Evolutionary conservation across 2,797 vertebrate genomes (phyloP), one percentile per base, ranked within the genome.

Genomic region (Chelidonichthys spinosus): DNA sequence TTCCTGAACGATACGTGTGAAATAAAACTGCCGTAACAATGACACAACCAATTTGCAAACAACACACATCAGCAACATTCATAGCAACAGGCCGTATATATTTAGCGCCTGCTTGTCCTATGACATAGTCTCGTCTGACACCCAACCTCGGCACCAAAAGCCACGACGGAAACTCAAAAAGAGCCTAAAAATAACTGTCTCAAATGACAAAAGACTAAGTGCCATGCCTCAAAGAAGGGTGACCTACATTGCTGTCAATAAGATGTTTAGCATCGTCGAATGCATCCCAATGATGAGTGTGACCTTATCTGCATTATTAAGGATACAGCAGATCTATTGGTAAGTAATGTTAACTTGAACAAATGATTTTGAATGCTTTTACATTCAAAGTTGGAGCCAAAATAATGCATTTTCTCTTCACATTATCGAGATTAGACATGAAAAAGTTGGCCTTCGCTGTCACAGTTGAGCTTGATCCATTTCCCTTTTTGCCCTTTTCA

Each of bases 171-270:
- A 93, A 91, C 83, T 91, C 87, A 77, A 93, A 94, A 93, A 93
- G 79, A 87, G 73, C 85, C 92, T 95, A 95, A 94, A 95, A 93
- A 94, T 95, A 95, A 92, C 92, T 89, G 90, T 93, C 93, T 94
- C 91, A 93, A 94, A 92, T 94, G 90, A 94, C 92, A 94, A 94
- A 94, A 94, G 91, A 92, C 84, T 63, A 60, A 85, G 81, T 63
- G 75, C 84, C 80, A 81, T 89, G 86, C 91, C 84, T 89, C 85
- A 81, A 87, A 87, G 74, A 80, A 69, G 78, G 81, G 3, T 85
- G 91, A 83, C 90, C 89, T 85, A 93, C 81, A 92, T 93, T 88
- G 60, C 68, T 77, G 52, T 85, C 81, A 72, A 79, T 87, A 82
- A 69, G 84, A 83, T 75, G 18, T 62, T 77, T 63, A 74, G 46